phyloP scores from a whole-genome alignment of 2,888 invertebrate genomes.

The Tenthredo scrophulariae region DNA sequence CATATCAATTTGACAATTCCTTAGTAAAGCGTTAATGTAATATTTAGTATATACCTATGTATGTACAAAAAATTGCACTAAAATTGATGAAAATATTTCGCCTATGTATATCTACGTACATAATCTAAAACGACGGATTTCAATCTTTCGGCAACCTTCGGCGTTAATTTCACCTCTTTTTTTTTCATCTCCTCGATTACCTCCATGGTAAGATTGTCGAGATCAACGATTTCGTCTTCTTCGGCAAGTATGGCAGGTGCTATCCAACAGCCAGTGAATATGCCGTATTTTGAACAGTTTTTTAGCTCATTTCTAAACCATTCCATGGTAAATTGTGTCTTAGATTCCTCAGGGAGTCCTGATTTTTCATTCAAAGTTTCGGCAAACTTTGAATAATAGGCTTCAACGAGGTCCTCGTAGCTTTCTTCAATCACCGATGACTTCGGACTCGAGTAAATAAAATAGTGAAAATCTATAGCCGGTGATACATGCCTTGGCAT shows the following conservation, averaged over 20 bases:
- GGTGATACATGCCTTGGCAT: conserved; percentile 64
- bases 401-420: conserved; percentile 62
- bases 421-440: conserved; percentile 61
- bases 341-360: conserved; percentile 54
- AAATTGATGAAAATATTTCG: not conserved
- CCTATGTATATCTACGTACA: conserved; percentile 23
- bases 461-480: conserved; percentile 69
- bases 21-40: not conserved
- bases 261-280: conserved; percentile 65
- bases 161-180: conserved; percentile 39
- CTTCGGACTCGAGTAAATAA: conserved; percentile 67
- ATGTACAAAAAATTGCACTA: not conserved
- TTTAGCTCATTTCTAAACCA: conserved; percentile 65
- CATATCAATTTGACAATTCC: not conserved
- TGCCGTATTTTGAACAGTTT: conserved; percentile 64
- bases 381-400: conserved; percentile 62
- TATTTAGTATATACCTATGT: not conserved
- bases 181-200: conserved; percentile 37
- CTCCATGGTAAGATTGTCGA: conserved; percentile 56
- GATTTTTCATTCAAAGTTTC: conserved; percentile 56
- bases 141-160: conserved; percentile 58
- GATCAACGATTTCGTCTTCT: conserved; percentile 56
- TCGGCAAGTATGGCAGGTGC: conserved; percentile 63
- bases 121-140: conserved; percentile 61
- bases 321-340: conserved; percentile 59